Conservation (phyloP, 2,888 invertebrate genomes). For the Cantharis nigra region DNA sequence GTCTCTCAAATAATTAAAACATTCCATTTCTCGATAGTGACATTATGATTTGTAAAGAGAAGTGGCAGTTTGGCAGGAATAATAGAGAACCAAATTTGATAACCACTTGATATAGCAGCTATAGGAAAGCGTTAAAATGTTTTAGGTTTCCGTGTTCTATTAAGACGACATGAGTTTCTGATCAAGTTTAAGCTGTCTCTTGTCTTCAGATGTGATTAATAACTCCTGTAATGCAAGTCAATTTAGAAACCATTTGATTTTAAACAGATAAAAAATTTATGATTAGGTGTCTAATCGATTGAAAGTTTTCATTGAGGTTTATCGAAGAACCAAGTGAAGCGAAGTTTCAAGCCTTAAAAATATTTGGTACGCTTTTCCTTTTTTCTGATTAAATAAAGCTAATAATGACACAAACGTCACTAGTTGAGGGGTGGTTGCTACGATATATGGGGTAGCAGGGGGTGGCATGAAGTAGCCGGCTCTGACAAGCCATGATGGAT, state of each 20-base stretch:
- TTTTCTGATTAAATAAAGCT: conserved; percentile 32
- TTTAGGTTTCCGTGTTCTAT: conserved; percentile 41
- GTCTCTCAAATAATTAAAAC: not conserved
- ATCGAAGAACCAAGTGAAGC: not conserved
- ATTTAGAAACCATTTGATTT: conserved; percentile 45
- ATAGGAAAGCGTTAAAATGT: conserved; percentile 18
- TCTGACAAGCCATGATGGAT: conserved; percentile 59
- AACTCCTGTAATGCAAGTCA: conserved; percentile 47
- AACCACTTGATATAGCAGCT: conserved; percentile 12
- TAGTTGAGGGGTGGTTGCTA: conserved; percentile 47
- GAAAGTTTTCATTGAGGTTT: not conserved
- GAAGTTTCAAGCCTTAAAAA: conserved; percentile 2
- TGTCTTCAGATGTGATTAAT: conserved; percentile 54
- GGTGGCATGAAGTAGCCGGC: conserved; percentile 56
- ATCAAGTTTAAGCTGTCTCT: conserved; percentile 53
- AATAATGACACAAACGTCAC: conserved; percentile 34
- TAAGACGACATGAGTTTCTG: conserved; percentile 49
- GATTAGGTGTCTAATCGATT: conserved; percentile 6
- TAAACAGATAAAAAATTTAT: conserved; percentile 38
- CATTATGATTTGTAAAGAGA: conserved; percentile 5
- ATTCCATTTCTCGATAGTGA: not conserved
- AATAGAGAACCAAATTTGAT: conserved; percentile 17
- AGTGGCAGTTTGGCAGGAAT: conserved; percentile 17
- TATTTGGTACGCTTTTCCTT: conserved; percentile 11
- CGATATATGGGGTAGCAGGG: conserved; percentile 52